phyloP scores from a whole-genome alignment of 2,797 vertebrate genomes.

The Brachyalestes nurse region DNA sequence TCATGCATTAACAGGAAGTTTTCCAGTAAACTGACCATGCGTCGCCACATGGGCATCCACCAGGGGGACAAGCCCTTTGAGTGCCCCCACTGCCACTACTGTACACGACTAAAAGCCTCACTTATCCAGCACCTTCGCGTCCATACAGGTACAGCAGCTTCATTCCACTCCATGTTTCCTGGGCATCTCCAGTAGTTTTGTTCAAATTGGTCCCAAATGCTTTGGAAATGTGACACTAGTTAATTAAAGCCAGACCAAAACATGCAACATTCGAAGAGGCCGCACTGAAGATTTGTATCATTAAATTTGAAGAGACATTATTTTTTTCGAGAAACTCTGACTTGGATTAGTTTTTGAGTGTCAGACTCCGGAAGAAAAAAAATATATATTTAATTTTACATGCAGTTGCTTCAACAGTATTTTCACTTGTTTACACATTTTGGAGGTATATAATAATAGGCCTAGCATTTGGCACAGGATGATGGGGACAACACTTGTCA shows the following conservation, averaged over 20 bases:
- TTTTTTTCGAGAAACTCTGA: not conserved
- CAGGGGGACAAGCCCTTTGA: constrained; percentile 73
- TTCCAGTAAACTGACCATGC: constrained; percentile 73
- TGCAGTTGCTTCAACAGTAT: not conserved
- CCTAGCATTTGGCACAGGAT: not conserved
- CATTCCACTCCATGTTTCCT: not conserved
- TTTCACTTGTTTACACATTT: not conserved
- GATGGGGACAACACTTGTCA: not conserved
- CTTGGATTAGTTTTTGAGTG: not conserved
- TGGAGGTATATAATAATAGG: not conserved
- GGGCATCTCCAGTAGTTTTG: not conserved
- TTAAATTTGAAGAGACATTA: not conserved
- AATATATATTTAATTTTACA: not conserved
- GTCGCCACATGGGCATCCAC: constrained; percentile 73
- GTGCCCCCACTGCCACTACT: constrained; percentile 70
- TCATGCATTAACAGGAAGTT: constrained; percentile 67
- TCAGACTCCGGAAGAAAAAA: not conserved
- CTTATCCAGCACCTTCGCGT: constrained; percentile 73
- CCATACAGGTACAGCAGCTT: constrained; percentile 68
- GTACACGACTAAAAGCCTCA: constrained; percentile 76
- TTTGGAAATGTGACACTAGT: not conserved
- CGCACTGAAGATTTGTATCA: not conserved
- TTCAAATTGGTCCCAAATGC: not conserved
- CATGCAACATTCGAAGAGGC: not conserved
- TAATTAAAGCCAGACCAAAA: not conserved